Conservation (phyloP, 2,113 vertebrate species). For the Hirundichthys speculiger region DNA sequence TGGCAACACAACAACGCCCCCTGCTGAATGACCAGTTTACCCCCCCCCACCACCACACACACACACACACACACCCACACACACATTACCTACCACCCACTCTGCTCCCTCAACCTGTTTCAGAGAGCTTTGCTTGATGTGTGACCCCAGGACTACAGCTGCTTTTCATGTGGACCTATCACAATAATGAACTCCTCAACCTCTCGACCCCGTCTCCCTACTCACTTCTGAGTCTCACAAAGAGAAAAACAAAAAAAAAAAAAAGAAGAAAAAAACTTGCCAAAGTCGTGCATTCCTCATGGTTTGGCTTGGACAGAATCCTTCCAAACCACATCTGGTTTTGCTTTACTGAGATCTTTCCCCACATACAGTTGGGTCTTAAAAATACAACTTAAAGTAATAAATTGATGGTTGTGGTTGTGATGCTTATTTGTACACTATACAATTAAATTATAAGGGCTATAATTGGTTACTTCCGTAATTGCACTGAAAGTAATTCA, state of each 20-base stretch:
- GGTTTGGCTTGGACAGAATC: constrained; percentile 59
- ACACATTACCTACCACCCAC: constrained; percentile 8
- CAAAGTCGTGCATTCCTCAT: constrained; percentile 66
- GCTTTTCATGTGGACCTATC: constrained; percentile 40
- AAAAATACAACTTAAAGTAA: constrained; percentile 62
- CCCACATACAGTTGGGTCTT: constrained; percentile 61
- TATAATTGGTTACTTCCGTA: constrained; percentile 73
- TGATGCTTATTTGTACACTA: constrained; percentile 66
- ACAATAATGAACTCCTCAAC: constrained; percentile 62
- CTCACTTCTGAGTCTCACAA: constrained; percentile 7
- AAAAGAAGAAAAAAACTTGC: constrained; percentile 5
- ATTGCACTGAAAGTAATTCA: constrained; percentile 67
- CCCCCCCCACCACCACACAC: not conserved
- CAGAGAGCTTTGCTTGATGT: not conserved
- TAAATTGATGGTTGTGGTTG: constrained; percentile 66
- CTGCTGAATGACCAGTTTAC: constrained; percentile 58
- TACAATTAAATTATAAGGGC: constrained; percentile 59
- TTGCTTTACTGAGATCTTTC: constrained; percentile 65
- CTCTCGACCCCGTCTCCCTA: constrained; percentile 44
- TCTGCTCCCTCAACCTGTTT: constrained; percentile 11
- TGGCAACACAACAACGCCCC: constrained; percentile 71
- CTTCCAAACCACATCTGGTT: constrained; percentile 72
- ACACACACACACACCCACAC: not conserved
- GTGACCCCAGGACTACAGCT: constrained; percentile 45
- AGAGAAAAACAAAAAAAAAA: not conserved